Evolutionary conservation across 2,888 invertebrate genomes (phyloP).

Genomic region (Drosophila tanythrix): DNA sequence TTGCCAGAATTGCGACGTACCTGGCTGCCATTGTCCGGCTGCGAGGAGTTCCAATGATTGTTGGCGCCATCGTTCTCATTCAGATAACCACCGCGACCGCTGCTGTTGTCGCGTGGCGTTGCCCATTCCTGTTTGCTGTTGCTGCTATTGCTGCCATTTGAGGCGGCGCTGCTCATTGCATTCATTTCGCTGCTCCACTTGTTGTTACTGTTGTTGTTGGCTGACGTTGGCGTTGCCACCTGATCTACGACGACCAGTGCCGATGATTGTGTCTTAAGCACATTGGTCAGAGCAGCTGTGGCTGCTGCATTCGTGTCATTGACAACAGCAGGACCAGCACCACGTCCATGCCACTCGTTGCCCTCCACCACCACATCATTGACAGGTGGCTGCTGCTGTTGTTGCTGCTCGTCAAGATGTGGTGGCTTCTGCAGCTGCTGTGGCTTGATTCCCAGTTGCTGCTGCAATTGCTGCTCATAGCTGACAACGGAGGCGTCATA

Average conservation of each 20-base stretch:
- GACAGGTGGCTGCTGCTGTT: conserved; percentile 29
- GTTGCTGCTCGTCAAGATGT: conserved; percentile 46
- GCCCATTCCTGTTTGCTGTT: conserved; percentile 66
- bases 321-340: conserved; percentile 11
- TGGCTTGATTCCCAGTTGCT: conserved; percentile 68
- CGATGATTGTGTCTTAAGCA: conserved; percentile 64
- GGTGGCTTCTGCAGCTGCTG: conserved; percentile 48
- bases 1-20: conserved; percentile 75
- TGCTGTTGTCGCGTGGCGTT: conserved; percentile 71
- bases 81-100: conserved; percentile 36
- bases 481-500: conserved; percentile 72
- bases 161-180: conserved; percentile 64
- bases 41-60: conserved; percentile 67
- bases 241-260: conserved; percentile 23
- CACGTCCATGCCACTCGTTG: conserved; percentile 72
- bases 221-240: conserved; percentile 39
- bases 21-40: conserved; percentile 62
- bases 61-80: conserved; percentile 53
- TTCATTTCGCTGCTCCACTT: conserved; percentile 84
- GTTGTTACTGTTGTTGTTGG: conserved; percentile 52
- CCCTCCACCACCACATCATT: conserved; percentile 35
- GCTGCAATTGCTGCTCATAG: conserved; percentile 80
- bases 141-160: conserved; percentile 61
- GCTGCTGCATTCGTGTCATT: conserved; percentile 64
- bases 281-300: conserved; percentile 72